Base-by-base conservation (phyloP, 2,113 vertebrate genomes). In the Copsychus sechellarum region DNA sequence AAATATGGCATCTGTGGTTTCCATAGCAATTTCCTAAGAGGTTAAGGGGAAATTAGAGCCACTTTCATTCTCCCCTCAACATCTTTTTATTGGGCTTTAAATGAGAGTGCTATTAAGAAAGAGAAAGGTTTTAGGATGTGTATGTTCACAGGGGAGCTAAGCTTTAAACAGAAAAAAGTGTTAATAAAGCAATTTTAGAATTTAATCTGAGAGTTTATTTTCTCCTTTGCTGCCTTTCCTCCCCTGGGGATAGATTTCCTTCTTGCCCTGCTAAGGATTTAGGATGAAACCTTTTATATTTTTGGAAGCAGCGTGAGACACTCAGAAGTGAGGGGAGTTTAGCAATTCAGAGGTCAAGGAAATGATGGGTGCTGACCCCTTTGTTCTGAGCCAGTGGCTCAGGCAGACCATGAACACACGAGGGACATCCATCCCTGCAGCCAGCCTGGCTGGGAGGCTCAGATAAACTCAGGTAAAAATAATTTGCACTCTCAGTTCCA, bases 151-250 rank as follows among this genome's bases (percentile, higher is more conserved):
- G 84, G 66, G 73, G 92, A 91, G 7, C 64, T 48, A 54, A 82
- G 65, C 67, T 67, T 93, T 76, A 60, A 86, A 82, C 65, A 69
- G 45, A 64, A 72, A 64, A 54, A 87, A 85, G 58, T 88, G 82
- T 91, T 95, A 92, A 96, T 91, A 96, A 94, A 95, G 89, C 90
- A 88, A 93, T 91, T 95, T 90, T 84, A 72, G 90, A 95, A 91
- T 92, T 93, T 96, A 95, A 96, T 95, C 86, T 78, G 82, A 56
- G 93, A 92, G 82, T 95, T 94, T 94, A 92, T 96, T 95, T 96
- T 81, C 86, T 84, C 81, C 88, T 95, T 90, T 96, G 88, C 90
- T 97, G 90, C 79, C 56, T 91, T 66, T 86, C 74, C 76, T 82
- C 92, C 82, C 86, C 81, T 23, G 90, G 92, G 94, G 76, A 80